Evolutionary conservation across 2,888 invertebrate species (phyloP), one percentile per base, ranked within the genome.

Genomic region (Amblyteles armatorius): DNA sequence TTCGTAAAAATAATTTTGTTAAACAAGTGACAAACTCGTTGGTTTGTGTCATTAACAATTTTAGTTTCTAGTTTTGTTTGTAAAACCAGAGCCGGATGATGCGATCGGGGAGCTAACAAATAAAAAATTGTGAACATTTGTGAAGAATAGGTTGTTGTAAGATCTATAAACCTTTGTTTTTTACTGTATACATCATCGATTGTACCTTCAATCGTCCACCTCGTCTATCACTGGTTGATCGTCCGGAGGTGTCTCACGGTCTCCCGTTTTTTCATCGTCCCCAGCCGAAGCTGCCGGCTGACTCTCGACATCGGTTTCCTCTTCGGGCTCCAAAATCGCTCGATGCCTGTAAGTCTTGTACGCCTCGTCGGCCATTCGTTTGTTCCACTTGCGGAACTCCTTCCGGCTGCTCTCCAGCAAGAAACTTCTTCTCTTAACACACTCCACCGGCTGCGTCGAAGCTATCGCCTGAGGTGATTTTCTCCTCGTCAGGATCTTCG

Each of bases 321-420:
- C 63, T 29, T 60, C 67, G 26, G n/a, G 29, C 16, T 82, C 81
- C 19, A 26, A 6, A 68, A 84, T 80, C 60, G 86, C 33, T 22
- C 88, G 84, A 40, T 91, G 92, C 13, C 85, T 86, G 60, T 89
- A 89, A 33, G 60, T 90, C 44, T 88, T 88, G 68, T 88, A 90
- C n/a, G 79, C 83, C 0, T 88, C 81, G n/a, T 86, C 77, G 0
- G 85, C 79, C 89, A 92, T 89, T 36, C 90, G 90, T 11, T 65
- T 80, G 16, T 79, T 88, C 29, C 80, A 76, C 26, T 77, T 83
- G 0, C 76, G 50, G 63, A 90, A 92, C 52, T 89, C 83, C 2
- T 82, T 36, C 1, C 87, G 88, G 13, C 88, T 89, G 3, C 71
- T 50, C 1, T 90, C 86, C 0, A 82, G 76, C 29, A 92, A 86